These are phyloP conservation scores for Psix sp. DNA, from an alignment of 1,140 invertebrate species.

Conservation along the genomic window DNA sequence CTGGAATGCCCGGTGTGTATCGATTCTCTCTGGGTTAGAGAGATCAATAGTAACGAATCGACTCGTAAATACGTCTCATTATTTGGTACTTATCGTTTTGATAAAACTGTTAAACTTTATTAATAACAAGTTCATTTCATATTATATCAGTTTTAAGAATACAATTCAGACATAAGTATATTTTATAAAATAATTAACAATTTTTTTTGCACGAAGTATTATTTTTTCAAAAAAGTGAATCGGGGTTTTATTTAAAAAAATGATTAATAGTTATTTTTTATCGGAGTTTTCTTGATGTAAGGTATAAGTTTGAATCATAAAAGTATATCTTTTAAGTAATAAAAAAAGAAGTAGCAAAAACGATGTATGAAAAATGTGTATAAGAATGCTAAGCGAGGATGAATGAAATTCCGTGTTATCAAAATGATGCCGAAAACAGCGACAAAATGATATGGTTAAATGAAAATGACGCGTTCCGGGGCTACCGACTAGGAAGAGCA, in stretches of 20 bases:
- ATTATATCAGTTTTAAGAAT: no score
- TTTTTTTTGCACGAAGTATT: no score
- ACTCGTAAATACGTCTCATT: conserved; percentile 55
- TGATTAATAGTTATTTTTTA: no score
- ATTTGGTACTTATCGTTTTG: conserved; percentile 52
- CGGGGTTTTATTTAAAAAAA: no score
- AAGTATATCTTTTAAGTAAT: no score
- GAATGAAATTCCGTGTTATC: conserved; percentile 52
- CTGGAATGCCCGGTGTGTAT: conserved; percentile 64
- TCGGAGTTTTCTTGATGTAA: no score
- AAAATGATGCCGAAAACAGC: conserved; percentile 43
- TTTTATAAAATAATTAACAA: no score
- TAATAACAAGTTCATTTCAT: no score
- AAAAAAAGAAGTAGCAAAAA: no score
- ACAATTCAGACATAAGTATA: no score
- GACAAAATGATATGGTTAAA: conserved; percentile 42
- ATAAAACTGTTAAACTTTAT: conserved; percentile 26
- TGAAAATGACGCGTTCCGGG: conserved; percentile 43
- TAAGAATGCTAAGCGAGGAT: conserved; percentile 32
- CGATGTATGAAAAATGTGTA: conserved; percentile 16
- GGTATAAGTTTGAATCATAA: no score
- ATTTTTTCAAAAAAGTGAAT: no score
- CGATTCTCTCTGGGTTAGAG: conserved; percentile 56
- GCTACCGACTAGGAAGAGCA: conserved; percentile 45
- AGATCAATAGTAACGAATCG: conserved; percentile 59